Evolutionary conservation across 1,140 invertebrate genomes (phyloP).

Genomic region (Geopemphigus sp.): DNA sequence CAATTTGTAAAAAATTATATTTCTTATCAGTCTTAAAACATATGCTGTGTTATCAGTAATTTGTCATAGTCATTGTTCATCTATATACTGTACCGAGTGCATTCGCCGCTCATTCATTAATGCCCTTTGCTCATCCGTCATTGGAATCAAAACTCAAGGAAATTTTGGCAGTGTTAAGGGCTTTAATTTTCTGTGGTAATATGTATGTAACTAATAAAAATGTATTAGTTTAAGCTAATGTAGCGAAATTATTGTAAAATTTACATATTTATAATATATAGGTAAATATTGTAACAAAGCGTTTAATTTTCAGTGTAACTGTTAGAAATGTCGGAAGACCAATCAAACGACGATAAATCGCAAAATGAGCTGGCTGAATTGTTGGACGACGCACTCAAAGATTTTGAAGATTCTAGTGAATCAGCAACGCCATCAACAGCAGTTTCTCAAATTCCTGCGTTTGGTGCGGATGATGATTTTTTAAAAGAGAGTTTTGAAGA

Average conservation of each 20-base stretch:
- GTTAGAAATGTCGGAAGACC: conserved; percentile 28
- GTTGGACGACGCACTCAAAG: conserved; percentile 34
- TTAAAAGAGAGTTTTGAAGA: conserved; percentile 37
- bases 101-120: no score
- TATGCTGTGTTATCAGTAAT: conserved; percentile 18
- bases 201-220: no score
- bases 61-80: background rate
- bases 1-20: background rate
- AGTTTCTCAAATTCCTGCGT: background rate
- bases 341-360: conserved; percentile 2
- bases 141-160: no score
- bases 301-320: background rate
- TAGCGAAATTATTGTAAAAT: no score
- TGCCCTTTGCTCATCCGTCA: no score
- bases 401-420: conserved; percentile 6
- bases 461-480: background rate
- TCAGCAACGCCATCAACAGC: background rate
- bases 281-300: background rate
- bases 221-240: no score
- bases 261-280: no score
- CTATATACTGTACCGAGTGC: no score
- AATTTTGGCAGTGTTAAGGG: no score
- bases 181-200: no score
- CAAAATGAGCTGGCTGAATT: conserved; percentile 11
- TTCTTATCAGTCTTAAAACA: conserved; percentile 9